A percentile compares a stretch with the other conserved stretches of the same genome.
Conservation (phyloP, 2,888 invertebrate species). For the Ophioninae sp. region DNA sequence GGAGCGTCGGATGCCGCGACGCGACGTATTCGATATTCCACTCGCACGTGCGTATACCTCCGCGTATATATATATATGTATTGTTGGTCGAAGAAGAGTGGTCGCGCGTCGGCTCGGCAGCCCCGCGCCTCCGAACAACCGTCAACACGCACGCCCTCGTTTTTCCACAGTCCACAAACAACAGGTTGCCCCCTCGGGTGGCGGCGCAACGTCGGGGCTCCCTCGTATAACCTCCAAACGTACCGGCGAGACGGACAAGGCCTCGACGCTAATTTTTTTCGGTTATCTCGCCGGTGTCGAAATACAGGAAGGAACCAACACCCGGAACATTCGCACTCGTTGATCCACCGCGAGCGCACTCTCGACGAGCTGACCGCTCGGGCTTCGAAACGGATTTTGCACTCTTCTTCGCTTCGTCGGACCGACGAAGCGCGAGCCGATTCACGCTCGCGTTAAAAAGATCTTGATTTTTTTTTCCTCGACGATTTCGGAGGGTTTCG, state of each 20-base stretch:
- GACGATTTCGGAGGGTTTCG: background rate
- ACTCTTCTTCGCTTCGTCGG: no score
- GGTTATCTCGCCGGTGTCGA: background rate
- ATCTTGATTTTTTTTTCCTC: no score
- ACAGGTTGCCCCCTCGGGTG: conserved; percentile 75
- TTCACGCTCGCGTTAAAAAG: no score
- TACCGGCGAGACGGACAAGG: conserved; percentile 14
- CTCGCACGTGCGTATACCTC: no score
- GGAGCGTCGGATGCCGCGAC: background rate
- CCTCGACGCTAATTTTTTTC: background rate
- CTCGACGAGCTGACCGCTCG: no score
- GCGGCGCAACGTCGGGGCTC: conserved; percentile 35
- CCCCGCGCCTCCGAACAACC: no score
- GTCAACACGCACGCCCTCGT: conserved; percentile 12
- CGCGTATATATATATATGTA: no score
- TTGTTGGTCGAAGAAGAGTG: no score
- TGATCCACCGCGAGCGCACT: background rate
- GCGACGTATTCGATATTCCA: background rate
- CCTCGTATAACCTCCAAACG: conserved; percentile 39
- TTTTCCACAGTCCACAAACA: conserved; percentile 71
- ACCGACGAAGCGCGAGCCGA: no score
- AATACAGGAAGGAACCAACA: background rate
- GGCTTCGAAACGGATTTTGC: no score
- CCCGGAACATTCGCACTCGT: background rate
- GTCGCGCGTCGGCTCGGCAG: no score